Evolutionary conservation across 2,888 invertebrate species (phyloP), one percentile per base, ranked within the genome.

Genomic region (Apodemia mormo): DNA sequence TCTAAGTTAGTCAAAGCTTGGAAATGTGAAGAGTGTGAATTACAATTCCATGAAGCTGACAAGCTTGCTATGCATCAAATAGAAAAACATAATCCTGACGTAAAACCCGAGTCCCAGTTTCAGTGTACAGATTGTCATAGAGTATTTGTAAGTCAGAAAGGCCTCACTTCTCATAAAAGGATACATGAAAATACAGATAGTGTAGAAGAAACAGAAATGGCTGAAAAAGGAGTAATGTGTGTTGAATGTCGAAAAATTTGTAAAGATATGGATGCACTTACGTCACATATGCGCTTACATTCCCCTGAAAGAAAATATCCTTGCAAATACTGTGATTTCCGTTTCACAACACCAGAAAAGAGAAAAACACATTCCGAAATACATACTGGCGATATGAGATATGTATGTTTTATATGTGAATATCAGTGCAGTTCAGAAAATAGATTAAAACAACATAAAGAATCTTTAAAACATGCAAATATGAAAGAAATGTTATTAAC

Each of bases 311-410:
- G 93, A 10, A 90, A 89, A 61, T 92, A 87, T 75, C 89, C 90
- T 0, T 93, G 93, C 73, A 92, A 92, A 75, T 93, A 85, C 73
- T 93, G 93, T 70, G 92, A 93, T 75, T 93, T 90, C 61, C 84
- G 93, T 4, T 93, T 93, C 71, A 88, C 92, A 0, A 90, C 90
- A 0, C 85, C 85, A 0, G 90, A 91, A 56, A 92, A 92, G 64
- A 77, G 90, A 5, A 91, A 89, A 79, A 74, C 81, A 0, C 93
- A 93, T 66, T 79, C 88, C 0, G 90, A 90, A 75, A 81, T 93
- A 12, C 93, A 93, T 45, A 92, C 92, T 0, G 93, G 93, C 0
- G 91, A 90, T 70, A 90, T 92, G 90, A 92, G 90, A 75, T 93
- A 86, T 67, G 92, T 93, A 0, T 93, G 93, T 71, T 93, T 93